A percentile compares a stretch with the other conserved stretches of the same genome.
Evolutionary conservation across 2,113 vertebrate species (phyloP).

Genomic region (Ginglymostoma cirratum): DNA sequence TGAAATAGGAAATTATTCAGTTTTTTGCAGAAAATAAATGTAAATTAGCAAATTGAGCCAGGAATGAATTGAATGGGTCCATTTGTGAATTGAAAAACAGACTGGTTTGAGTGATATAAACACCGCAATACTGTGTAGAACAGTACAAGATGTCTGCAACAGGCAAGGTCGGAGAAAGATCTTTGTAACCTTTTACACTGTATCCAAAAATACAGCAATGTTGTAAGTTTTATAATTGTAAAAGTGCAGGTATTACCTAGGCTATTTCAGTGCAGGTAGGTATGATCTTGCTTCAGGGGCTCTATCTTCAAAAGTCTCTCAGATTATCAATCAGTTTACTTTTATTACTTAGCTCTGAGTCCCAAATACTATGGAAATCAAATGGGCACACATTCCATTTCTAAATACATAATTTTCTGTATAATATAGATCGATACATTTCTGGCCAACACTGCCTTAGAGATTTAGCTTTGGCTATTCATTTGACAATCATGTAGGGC

Average conservation of each 20-base stretch:
- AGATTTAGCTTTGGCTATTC: background rate
- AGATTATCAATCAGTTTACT: background rate
- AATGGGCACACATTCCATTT: background rate
- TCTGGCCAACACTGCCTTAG: background rate
- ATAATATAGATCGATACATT: background rate
- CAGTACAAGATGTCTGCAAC: background rate
- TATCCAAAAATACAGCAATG: background rate
- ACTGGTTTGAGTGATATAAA: background rate
- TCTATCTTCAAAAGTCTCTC: background rate
- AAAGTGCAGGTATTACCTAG: background rate
- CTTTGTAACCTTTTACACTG: background rate
- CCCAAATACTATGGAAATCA: background rate
- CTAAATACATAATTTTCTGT: background rate
- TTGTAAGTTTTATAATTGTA: background rate
- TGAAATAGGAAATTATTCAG: background rate
- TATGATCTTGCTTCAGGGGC: background rate
- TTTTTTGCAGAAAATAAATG: background rate
- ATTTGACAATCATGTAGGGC: background rate
- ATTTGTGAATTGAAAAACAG: background rate
- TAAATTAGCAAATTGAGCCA: background rate
- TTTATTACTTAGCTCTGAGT: background rate
- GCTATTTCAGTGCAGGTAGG: background rate
- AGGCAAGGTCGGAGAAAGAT: background rate
- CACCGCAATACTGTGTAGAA: background rate
- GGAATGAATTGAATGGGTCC: constrained; percentile 2